Conservation (phyloP, 2,888 invertebrate genomes). For the Orchesellides sinensis region DNA sequence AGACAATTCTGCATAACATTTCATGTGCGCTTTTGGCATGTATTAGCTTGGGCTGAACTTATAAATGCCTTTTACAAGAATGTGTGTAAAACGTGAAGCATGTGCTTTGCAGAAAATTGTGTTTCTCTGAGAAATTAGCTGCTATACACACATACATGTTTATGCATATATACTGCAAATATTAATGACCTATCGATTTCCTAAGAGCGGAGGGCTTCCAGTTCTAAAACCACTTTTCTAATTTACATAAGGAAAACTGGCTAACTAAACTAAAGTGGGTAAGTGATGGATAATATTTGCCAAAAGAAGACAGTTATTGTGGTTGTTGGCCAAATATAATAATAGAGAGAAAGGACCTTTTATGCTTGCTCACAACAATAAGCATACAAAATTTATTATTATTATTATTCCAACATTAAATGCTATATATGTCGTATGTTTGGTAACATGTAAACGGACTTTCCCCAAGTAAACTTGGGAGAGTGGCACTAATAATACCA, state of each 20-base stretch:
- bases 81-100: too few species aligned
- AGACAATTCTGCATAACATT: too few species aligned
- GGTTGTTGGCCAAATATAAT: neutral
- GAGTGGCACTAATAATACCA: neutral
- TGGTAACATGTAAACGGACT: neutral
- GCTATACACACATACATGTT: neutral
- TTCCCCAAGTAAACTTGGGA: neutral
- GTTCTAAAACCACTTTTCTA: neutral
- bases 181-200: neutral
- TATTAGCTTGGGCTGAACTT: too few species aligned
- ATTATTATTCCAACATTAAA: neutral
- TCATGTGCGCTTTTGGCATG: too few species aligned
- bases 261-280: neutral
- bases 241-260: neutral
- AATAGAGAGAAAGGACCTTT: neutral
- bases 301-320: constrained; percentile 3
- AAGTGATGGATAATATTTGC: constrained; percentile 10
- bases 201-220: neutral
- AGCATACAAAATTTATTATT: too few species aligned
- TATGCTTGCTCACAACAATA: too few species aligned
- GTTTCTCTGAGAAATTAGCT: neutral
- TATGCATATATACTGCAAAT: neutral
- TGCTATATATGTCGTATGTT: neutral
- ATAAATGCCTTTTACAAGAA: too few species aligned
- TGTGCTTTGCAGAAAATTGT: too few species aligned